These are phyloP conservation scores for Agrochola litura DNA, from an alignment of 2,888 invertebrate species.

Conservation along the genomic window DNA sequence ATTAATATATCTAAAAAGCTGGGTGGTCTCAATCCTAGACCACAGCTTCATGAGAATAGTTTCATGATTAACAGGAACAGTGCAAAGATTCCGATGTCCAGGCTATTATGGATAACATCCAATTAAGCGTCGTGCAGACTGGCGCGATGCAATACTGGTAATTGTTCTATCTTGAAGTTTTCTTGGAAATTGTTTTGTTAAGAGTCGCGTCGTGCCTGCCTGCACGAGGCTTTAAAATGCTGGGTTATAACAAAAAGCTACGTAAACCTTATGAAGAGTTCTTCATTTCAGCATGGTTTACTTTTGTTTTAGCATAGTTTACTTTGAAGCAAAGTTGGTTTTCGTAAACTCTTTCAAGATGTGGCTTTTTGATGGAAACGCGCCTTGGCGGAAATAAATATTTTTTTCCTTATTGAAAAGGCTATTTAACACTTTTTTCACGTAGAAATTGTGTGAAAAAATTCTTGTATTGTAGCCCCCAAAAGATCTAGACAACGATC, in stretches of 20 bases:
- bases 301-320: conserved; percentile 1
- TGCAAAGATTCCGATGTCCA: background rate
- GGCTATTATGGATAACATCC: background rate
- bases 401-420: too few species aligned
- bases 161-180: too few species aligned
- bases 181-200: too few species aligned
- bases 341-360: background rate
- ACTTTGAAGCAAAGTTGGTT: background rate
- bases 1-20: too few species aligned
- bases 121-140: background rate
- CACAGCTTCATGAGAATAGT: background rate
- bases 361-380: background rate
- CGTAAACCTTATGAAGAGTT: background rate
- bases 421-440: background rate
- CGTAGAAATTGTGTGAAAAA: background rate
- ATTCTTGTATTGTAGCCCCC: background rate
- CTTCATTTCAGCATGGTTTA: background rate
- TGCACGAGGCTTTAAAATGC: too few species aligned
- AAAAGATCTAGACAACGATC: background rate
- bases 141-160: too few species aligned
- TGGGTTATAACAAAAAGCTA: background rate
- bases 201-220: too few species aligned
- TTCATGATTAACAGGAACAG: background rate
- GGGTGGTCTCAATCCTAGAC: conserved; percentile 17
- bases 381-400: too few species aligned